A percentile compares a stretch with the other conserved stretches of the same genome.
These are phyloP conservation scores for Drosophila neotestacea DNA, from an alignment of 2,888 invertebrate species.

Conservation along the genomic window DNA sequence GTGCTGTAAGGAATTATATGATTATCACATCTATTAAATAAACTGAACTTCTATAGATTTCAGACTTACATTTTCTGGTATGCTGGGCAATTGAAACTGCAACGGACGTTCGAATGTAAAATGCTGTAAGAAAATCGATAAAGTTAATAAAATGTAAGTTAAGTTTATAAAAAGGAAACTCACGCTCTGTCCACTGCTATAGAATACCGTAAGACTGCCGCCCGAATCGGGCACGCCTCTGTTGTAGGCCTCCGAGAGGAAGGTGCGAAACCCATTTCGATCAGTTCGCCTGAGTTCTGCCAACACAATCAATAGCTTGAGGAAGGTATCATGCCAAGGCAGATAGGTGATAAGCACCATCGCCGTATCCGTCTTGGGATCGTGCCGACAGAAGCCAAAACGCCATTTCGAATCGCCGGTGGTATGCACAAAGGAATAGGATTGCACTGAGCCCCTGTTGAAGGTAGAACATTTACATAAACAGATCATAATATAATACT, in stretches of 20 bases:
- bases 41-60: no score
- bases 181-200: conserved; percentile 88
- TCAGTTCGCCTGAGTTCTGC: conserved; percentile 82
- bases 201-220: conserved; percentile 88
- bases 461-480: conserved; percentile 3
- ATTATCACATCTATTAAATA: neutral
- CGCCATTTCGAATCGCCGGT: conserved; percentile 98
- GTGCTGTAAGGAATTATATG: conserved; percentile 88
- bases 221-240: conserved; percentile 90
- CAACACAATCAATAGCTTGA: conserved; percentile 82
- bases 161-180: conserved; percentile 64
- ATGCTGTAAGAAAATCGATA: conserved; percentile 87
- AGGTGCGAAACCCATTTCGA: conserved; percentile 82
- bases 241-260: conserved; percentile 89
- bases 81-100: conserved; percentile 94
- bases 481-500: neutral
- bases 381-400: conserved; percentile 98
- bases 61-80: conserved; percentile 95
- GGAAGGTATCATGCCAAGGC: conserved; percentile 99
- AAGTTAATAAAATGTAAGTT: conserved; percentile 46
- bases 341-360: conserved; percentile 94
- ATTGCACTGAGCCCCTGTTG: conserved; percentile 92
- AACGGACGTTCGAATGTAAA: conserved; percentile 92
- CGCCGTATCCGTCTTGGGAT: conserved; percentile 94
- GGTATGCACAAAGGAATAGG: conserved; percentile 98